These are phyloP conservation scores for Vimba vimba DNA, from an alignment of 2,113 vertebrate species.

Conservation along the genomic window DNA sequence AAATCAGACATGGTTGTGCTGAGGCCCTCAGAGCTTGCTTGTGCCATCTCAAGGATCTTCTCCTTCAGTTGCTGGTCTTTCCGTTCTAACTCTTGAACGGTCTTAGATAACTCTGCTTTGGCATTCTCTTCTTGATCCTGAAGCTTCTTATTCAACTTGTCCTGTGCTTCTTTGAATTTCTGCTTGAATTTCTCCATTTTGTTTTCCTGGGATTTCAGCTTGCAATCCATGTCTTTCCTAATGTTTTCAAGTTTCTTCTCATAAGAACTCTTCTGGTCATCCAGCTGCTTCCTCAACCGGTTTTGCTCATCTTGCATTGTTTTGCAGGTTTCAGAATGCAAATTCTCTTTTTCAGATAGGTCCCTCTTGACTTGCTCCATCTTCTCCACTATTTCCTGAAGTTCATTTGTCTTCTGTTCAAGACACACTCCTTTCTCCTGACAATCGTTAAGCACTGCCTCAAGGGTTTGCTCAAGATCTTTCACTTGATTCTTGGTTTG, in stretches of 20 bases:
- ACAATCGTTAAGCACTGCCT: conserved; percentile 74
- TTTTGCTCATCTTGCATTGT: conserved; percentile 73
- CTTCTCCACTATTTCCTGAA: conserved; percentile 67
- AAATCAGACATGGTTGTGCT: conserved; percentile 82
- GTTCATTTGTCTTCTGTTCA: conserved; percentile 56
- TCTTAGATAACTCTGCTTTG: conserved; percentile 86
- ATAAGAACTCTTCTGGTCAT: conserved; percentile 75
- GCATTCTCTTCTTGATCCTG: conserved; percentile 86
- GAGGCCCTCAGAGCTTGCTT: conserved; percentile 84
- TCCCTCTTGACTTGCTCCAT: conserved; percentile 73
- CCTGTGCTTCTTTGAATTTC: conserved; percentile 89
- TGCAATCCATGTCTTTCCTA: conserved; percentile 82
- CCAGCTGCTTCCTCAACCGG: conserved; percentile 74
- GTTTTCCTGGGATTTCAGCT: conserved; percentile 84
- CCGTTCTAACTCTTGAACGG: conserved; percentile 81
- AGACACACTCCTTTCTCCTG: conserved; percentile 74
- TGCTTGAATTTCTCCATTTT: conserved; percentile 87
- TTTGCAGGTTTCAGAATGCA: conserved; percentile 69
- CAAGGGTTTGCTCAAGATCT: conserved; percentile 74
- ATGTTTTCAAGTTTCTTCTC: conserved; percentile 77
- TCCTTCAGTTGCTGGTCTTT: conserved; percentile 88
- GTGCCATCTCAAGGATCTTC: conserved; percentile 87
- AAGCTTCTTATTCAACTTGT: conserved; percentile 86
- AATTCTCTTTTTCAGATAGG: conserved; percentile 79
- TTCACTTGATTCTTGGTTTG: conserved; percentile 71